Base-by-base conservation (phyloP, 2,797 vertebrate genomes). In the Staurois parvus region DNA sequence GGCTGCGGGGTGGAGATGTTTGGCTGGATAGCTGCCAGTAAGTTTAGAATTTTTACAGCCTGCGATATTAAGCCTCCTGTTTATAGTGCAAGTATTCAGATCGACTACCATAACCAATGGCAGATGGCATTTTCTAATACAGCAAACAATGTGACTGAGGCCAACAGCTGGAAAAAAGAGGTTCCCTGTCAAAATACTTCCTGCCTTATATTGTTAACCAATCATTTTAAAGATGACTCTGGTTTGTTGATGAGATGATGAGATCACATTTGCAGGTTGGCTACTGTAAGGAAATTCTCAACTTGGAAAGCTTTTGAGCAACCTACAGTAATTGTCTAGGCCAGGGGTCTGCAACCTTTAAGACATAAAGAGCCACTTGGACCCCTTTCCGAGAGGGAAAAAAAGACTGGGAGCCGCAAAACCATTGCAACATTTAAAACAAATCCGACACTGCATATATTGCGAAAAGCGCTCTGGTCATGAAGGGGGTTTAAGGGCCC, bases 11-110 rank as follows among this genome's bases (percentile, higher is more conserved):
- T 79, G 98, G 98, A 78, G 98, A 99, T 9, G 95, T 99, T 80
- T 99, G 98, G 98, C 91, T 99, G 91, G 96, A 99, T 37, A 90
- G 96, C 93, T 99, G 98, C 94, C 96, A 97, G 98, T 99, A 91
- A 97, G 97, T 93, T 72, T 89, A 92, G 89, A 92, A 90, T 83
- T 81, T 84, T 90, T 91, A 90, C 91, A 90, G 75, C 88, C 83
- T 89, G 84, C 62, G 0, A 85, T 82, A 89, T 85, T 89, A 88
- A 90, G 81, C 74, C 79, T 73, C 42, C 64, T 89, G 88, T 90
- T 92, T 90, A 87, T 87, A 88, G 84, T 80, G 0, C 72, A 83
- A 90, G 72, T 85, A 88, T 83, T 52, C 80, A 79, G 42, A 83
- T 73, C 81, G 74, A 34, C n/a, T 69, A 32, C 30, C 56, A 74